Percentiles rank a stretch among this genome's conserved stretches.
Evolutionary conservation across 2,113 vertebrate genomes (phyloP).

Genomic region (Aegithalos caudatus): DNA sequence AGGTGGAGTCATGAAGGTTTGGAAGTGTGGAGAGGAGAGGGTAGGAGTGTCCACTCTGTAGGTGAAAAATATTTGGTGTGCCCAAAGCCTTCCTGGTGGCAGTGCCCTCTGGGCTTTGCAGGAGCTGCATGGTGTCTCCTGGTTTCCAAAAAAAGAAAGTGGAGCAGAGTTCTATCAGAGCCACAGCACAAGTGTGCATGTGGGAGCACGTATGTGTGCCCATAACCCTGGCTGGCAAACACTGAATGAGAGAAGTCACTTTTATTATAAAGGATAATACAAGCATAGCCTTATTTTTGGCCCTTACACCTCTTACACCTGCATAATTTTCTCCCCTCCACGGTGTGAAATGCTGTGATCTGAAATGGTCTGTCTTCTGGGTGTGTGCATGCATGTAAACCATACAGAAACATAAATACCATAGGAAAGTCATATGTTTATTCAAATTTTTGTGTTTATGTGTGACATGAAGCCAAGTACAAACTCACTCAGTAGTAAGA

Average conservation of each 20-base stretch:
- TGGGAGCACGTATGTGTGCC: rapidly evolving
- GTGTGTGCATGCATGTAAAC: not conserved
- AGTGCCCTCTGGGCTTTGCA: not conserved
- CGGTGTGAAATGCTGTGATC: not conserved
- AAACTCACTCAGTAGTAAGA: constrained; percentile 34
- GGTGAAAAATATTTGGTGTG: not conserved
- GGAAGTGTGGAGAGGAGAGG: not conserved
- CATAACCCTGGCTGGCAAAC: not conserved
- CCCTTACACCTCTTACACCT: not conserved
- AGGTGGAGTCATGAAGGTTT: not conserved
- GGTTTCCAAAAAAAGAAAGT: not conserved
- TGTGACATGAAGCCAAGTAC: not conserved
- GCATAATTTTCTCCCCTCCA: not conserved
- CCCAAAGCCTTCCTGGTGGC: not conserved
- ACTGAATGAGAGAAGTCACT: rapidly evolving
- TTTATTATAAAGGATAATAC: not conserved
- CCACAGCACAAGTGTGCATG: not conserved
- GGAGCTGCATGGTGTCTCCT: not conserved
- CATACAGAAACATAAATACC: not conserved
- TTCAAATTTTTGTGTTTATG: constrained; percentile 26
- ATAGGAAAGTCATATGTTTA: not conserved
- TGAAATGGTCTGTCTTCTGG: not conserved
- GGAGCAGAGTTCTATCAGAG: not conserved
- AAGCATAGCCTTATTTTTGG: not conserved
- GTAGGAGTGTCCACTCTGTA: rapidly evolving